Conservation (phyloP, 2,797 vertebrate genomes). For the Gallirallus australis region DNA sequence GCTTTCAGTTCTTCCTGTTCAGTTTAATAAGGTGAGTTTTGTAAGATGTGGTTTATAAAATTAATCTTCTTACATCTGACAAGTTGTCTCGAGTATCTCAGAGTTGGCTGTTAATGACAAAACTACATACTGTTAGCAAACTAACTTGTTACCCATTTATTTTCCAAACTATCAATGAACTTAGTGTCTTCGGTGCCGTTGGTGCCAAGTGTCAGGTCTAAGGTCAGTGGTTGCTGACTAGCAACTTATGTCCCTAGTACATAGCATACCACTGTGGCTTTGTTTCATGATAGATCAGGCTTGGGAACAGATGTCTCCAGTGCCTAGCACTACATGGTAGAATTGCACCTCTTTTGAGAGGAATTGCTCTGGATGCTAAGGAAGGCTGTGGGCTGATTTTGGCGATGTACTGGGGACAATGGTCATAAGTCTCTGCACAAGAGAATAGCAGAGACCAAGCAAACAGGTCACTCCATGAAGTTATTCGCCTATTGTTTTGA, state of each 20-base stretch:
- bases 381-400: neutral
- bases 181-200: neutral
- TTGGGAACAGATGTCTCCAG: neutral
- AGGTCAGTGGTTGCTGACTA: neutral
- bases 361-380: neutral
- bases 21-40: neutral
- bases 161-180: neutral
- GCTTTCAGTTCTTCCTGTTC: neutral
- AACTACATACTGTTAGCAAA: neutral
- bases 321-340: neutral
- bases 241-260: neutral
- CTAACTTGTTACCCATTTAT: neutral
- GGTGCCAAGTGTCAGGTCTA: neutral
- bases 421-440: neutral
- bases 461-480: neutral
- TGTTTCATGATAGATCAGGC: neutral
- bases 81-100: neutral
- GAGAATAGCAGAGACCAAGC: neutral
- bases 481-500: neutral
- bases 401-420: neutral
- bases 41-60: neutral
- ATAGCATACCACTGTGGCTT: neutral
- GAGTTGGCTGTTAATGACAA: neutral
- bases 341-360: neutral
- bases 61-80: neutral